Evolutionary conservation across 2,888 invertebrate genomes (phyloP).

Genomic region (Cerastis rubricosa): DNA sequence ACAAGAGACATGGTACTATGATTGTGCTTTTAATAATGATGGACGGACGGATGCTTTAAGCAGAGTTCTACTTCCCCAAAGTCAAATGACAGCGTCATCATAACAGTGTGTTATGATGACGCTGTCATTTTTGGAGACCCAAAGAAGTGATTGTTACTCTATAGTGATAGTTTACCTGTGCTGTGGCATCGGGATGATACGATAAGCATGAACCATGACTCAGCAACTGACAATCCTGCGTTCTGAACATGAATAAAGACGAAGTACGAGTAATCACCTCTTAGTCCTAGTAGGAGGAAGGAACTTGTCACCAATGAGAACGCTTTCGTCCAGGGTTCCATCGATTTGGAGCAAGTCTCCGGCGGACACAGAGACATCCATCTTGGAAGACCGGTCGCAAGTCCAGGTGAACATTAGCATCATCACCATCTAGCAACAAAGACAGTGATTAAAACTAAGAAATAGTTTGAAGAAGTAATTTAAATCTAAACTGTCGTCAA

Average conservation of each 20-base stretch:
- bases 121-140: not conserved
- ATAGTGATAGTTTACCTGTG: slow-evolving; percentile 16
- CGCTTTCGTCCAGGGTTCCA: slow-evolving; percentile 88
- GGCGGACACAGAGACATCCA: slow-evolving; percentile 88
- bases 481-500: not conserved
- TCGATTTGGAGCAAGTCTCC: slow-evolving; percentile 88
- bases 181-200: not conserved
- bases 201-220: slow-evolving; percentile 15
- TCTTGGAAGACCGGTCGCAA: slow-evolving; percentile 80
- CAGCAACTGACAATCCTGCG: not conserved
- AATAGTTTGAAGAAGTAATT: not conserved
- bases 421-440: slow-evolving; percentile 79
- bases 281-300: slow-evolving; percentile 77
- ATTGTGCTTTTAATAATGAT: not conserved
- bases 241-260: not conserved
- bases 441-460: not conserved
- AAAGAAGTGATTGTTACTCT: not conserved
- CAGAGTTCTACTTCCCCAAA: not conserved
- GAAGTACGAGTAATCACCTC: slow-evolving; percentile 78
- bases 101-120: no score
- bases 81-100: not conserved
- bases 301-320: slow-evolving; percentile 86
- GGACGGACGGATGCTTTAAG: no score
- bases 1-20: not conserved
- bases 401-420: slow-evolving; percentile 86